Base-by-base conservation (phyloP, 2,113 vertebrate genomes). In the Tenrec ecaudatus region DNA sequence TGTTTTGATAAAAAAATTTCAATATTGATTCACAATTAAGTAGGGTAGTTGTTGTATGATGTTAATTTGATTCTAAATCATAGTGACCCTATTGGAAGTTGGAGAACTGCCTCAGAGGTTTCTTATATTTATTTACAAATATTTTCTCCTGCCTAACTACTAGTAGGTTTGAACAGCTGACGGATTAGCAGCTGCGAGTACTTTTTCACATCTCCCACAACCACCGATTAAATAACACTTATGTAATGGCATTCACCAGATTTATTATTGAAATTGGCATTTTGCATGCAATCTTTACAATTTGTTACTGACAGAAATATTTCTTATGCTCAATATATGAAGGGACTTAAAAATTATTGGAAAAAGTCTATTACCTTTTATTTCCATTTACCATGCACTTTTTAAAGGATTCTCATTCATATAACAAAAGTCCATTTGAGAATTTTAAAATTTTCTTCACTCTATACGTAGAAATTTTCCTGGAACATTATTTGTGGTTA, bases 271-370 rank as follows among this genome's bases (percentile, higher is more conserved):
- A 29, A 81, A 25, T 57, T 73, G 82, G 16, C 10, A 33, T 60
- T 89, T 88, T 92, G 25, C 33, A 82, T 86, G 68, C n/a, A 84
- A 66, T 69, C 23, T 62, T 87, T 78, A 58, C 43, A 91, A 80
- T 85, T 81, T 10, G n/a, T 76, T 82, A 73, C 90, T 75, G 86
- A 62, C 15, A 40, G 10, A 86, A 84, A 64, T 82, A 0, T 83
- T 91, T 93, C 23, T 25, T 79, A 8, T 89, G 75, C 62, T 88
- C 19, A 11, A n/a, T 20, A 29, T 14, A 3, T 83, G 47, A 53
- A 53, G 47, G 47, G 47, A 10, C 47, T 53, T 53, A 7, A 53
- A 53, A 53, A 53, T 53, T 53, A 53, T 14, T 53, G 4, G 47
- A 53, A 53, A 53, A 53, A 53, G 47, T 53, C 47, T 10, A 53